A percentile compares a stretch with the other conserved stretches of the same genome.
Conservation (phyloP, 1,140 invertebrate species). For the Drosophila malerkotliana region DNA sequence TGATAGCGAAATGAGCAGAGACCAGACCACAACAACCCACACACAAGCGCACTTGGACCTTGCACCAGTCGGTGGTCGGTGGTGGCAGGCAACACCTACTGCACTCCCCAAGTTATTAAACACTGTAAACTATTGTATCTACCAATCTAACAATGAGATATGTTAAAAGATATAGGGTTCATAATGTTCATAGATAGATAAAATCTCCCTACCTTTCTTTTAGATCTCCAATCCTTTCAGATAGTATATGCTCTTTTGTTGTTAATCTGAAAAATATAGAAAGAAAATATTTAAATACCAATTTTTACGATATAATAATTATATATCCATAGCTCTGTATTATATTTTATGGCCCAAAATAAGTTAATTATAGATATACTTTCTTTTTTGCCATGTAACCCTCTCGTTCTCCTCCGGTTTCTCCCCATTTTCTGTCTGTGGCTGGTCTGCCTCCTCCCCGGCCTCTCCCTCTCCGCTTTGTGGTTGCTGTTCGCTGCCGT, state of each 20-base stretch:
- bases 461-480: constrained; percentile 42
- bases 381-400: constrained; percentile 13
- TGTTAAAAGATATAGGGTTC: too few species aligned
- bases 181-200: too few species aligned
- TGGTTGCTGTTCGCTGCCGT: constrained; percentile 47
- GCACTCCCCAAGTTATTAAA: constrained; percentile 38
- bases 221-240: too few species aligned
- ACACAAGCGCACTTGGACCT: constrained; percentile 46
- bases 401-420: constrained; percentile 3
- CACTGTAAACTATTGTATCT: background rate
- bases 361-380: constrained; percentile 11
- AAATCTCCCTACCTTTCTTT: too few species aligned
- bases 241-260: too few species aligned
- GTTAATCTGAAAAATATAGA: too few species aligned
- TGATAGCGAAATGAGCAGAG: constrained; percentile 71
- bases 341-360: background rate
- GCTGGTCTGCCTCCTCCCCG: constrained; percentile 14
- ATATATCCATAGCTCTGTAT: background rate
- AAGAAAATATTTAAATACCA: too few species aligned
- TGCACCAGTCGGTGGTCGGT: constrained; percentile 46
- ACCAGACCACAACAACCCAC: constrained; percentile 47
- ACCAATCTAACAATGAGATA: too few species aligned
- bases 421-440: constrained; percentile 20
- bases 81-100: constrained; percentile 72
- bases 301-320: too few species aligned